Evolutionary conservation across 2,888 invertebrate species (phyloP), one percentile per base, ranked within the genome.

Genomic region (Ptychoptera contaminata): DNA sequence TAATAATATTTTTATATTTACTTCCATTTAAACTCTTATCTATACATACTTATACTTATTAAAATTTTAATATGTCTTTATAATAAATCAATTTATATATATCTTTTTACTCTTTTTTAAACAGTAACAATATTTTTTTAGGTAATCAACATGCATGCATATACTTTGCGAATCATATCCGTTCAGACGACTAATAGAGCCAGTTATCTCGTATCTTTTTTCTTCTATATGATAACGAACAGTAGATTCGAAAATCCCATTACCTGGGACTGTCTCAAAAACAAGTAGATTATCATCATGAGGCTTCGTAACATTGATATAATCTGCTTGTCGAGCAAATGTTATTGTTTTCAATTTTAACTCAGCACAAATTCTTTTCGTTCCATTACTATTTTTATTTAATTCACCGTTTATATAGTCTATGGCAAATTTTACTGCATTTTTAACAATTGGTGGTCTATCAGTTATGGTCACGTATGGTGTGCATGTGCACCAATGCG

Each of bases 401-500:
- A 48, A 42, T 30, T 46, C 45, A 12, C 11, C 15, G 46, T 66
- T 66, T 2, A 66, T 58, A 39, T 59, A 57, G 15, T 53, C 49
- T 1, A 65, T 54, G 3, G 58, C 55, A 8, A 54, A 53, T 16
- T 67, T 55, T 0, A 74, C 72, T 16, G 74, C 73, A 51, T 68
- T 68, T 15, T 63, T 55, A 8, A 74, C 76, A 23, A 72, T 66
- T 37, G 62, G 55, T 42, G 74, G 71, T 40, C 66, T 59, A 8
- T 55, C 53, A 47, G 68, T 61, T 46, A 69, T 57, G 12, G 68
- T 57, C 49, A 69, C 65, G 53, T 78, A 73, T 16, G 74, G 72
- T 44, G 75, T 71, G 55, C 85, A 86, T 45, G 80, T 77, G 58
- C 85, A 85, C 84, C 84, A 85, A 56, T 83, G 82, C 37, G 75